Conservation (phyloP, 2,888 invertebrate species). For the Oxyteleia sp. region DNA sequence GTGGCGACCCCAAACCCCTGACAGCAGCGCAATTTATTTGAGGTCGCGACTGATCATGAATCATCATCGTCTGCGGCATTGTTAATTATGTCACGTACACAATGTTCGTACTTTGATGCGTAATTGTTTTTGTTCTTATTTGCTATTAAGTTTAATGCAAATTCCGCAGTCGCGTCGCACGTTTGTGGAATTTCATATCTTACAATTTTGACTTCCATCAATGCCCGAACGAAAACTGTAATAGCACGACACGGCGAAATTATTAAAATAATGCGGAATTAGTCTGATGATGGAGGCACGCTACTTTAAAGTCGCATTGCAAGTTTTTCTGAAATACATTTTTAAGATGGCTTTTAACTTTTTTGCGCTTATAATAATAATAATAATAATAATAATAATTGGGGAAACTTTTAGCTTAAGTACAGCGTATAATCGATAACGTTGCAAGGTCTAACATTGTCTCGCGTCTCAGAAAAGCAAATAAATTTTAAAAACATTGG, state of each 20-base stretch:
- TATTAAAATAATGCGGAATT: conserved; percentile 7
- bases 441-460: conserved; percentile 25
- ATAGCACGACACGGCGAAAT: background rate
- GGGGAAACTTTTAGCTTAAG: conserved; percentile 22
- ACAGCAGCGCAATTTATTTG: conserved; percentile 2
- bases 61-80: conserved; percentile 10
- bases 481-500: conserved; percentile 27
- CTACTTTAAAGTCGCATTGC: conserved; percentile 6
- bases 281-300: background rate
- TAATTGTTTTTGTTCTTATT: conserved; percentile 38
- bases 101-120: conserved; percentile 14
- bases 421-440: conserved; percentile 17
- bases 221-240: conserved; percentile 18
- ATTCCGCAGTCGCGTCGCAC: conserved; percentile 14
- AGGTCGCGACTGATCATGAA: conserved; percentile 18
- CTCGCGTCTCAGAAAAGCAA: conserved; percentile 16
- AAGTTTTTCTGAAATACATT: background rate
- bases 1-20: background rate
- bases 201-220: conserved; percentile 33
- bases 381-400: conserved; percentile 18
- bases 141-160: conserved; percentile 33
- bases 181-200: conserved; percentile 38
- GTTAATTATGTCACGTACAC: conserved; percentile 34
- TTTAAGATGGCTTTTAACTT: conserved; percentile 33
- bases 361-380: too few species aligned